Evolutionary conservation across 2,113 vertebrate species (phyloP).

Genomic region (Syngnathoides biaculeatus): DNA sequence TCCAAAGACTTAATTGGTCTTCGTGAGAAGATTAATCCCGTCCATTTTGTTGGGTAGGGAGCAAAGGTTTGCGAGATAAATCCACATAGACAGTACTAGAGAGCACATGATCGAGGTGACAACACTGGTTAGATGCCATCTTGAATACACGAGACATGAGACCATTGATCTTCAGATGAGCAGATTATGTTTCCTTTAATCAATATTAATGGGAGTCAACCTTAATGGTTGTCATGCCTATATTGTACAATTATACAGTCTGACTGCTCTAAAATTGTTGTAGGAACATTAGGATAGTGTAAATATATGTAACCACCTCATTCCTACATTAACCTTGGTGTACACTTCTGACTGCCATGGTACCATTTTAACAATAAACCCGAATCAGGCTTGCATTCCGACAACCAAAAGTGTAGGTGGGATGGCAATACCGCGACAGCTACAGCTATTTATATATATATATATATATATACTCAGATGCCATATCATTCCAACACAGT

Average conservation of each 20-base stretch:
- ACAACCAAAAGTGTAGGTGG: not conserved
- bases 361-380: not conserved
- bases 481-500: not conserved
- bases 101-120: too few relatives aligned
- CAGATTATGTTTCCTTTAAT: constrained; percentile 17
- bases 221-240: constrained; percentile 6
- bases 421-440: not conserved
- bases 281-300: not conserved
- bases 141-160: constrained; percentile 1
- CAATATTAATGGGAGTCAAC: not conserved
- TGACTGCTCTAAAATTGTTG: constrained; percentile 1
- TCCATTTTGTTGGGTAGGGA: too few relatives aligned
- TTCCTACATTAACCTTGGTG: not conserved
- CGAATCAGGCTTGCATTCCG: not conserved
- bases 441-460: not conserved
- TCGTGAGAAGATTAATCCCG: too few relatives aligned
- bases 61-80: too few relatives aligned
- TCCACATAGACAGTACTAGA: too few relatives aligned
- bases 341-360: not conserved
- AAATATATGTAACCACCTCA: not conserved
- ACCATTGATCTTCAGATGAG: constrained; percentile 15
- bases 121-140: too few relatives aligned
- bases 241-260: not conserved
- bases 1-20: too few relatives aligned
- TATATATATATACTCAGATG: not conserved